Percentiles rank a stretch among this genome's conserved stretches.
These are phyloP conservation scores for Prionace glauca DNA, from an alignment of 2,797 vertebrate genomes.

Conservation along the genomic window DNA sequence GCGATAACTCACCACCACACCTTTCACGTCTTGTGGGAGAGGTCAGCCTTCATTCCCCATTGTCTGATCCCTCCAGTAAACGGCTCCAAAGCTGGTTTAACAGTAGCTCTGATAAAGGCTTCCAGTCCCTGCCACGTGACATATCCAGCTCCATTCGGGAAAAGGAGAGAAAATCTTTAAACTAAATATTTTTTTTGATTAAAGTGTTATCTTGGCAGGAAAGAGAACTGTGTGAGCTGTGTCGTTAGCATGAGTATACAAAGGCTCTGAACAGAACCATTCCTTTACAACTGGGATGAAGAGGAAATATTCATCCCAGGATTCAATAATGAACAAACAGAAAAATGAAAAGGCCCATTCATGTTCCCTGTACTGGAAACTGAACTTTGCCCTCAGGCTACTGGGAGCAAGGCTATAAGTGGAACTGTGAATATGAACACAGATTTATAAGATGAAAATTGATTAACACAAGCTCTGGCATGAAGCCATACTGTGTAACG, in stretches of 20 bases:
- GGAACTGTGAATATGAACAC: background rate
- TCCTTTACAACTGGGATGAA: background rate
- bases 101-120: background rate
- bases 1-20: background rate
- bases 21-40: background rate
- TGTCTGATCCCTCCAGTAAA: background rate
- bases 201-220: background rate
- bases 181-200: background rate
- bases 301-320: slow-evolving; percentile 17
- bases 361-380: background rate
- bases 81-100: background rate
- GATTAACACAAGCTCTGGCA: background rate
- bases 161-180: background rate
- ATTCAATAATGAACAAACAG: slow-evolving; percentile 17
- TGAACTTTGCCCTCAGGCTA: background rate
- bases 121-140: background rate
- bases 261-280: background rate
- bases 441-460: background rate
- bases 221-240: background rate
- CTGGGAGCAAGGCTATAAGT: no score
- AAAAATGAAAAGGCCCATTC: slow-evolving; percentile 16
- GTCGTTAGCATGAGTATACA: background rate
- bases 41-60: background rate
- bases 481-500: background rate
- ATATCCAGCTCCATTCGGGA: background rate